Base-by-base conservation (phyloP, 2,113 vertebrate genomes). In the Psittacara wagleri region DNA sequence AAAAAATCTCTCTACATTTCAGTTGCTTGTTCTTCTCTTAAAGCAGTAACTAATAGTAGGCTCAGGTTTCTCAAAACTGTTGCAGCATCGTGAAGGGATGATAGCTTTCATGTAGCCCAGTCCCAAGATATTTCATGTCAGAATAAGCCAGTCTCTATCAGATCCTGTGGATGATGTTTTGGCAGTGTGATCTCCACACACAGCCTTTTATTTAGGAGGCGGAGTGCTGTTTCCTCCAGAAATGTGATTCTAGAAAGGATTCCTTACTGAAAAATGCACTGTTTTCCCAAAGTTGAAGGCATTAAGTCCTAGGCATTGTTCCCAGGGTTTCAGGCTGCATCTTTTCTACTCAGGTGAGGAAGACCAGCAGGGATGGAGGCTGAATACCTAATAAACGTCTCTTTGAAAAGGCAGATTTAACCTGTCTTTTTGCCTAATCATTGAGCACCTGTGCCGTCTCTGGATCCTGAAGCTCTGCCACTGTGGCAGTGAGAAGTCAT, bases 321-420 rank as follows among this genome's bases (percentile, higher is more conserved):
- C 43, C 22, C 29, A 75, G 41, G 6, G 52, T 66, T 89, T 78
- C 18, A 74, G 51, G 33, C 12, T 25, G 7, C 35, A 55, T 29
- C 44, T 66, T 69, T 90, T 66, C 51, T 75, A 17, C 67, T n/a
- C 22, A 5, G 22, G 7, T 23, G 20, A 78, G 55, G 14, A 70
- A 63, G 23, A 72, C 9, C 18, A 41, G 27, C 13, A 35, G 37
- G 41, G 35, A 31, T 76, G 39, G 13, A 64, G 17, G 5, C 10
- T 0, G 0, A n/a, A 66, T 55, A 43, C 7, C 22, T 18, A 49
- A 6, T 48, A 68, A 62, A 73, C 35, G 4, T 23, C 17, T 41
- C 23, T 41, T 3, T 48, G 54, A 78, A 78, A 69, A 88, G 22
- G 44, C 48, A 37, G 43, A 64, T 55, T 80, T 81, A 76, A 51